These are phyloP conservation scores for Rynchops niger DNA, from an alignment of 2,113 vertebrate genomes.

Conservation along the genomic window DNA sequence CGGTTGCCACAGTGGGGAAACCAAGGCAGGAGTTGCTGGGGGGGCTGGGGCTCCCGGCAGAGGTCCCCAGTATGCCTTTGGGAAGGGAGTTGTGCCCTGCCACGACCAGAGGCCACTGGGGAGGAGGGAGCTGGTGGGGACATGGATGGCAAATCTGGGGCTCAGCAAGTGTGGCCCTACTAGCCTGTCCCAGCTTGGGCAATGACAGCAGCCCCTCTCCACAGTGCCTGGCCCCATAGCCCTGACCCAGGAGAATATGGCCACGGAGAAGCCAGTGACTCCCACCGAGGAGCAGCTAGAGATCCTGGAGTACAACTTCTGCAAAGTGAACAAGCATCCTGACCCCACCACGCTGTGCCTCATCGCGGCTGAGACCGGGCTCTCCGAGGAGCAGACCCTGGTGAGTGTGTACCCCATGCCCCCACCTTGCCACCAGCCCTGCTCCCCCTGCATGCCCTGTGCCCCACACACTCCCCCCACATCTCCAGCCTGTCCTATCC, in stretches of 20 bases:
- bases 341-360: conserved; percentile 77
- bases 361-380: conserved; percentile 75
- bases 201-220: not conserved
- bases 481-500: not conserved
- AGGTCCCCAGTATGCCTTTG: not conserved
- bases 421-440: not conserved
- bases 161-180: not conserved
- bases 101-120: rapidly evolving
- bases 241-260: conserved; percentile 45
- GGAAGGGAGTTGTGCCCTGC: not conserved
- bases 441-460: not conserved
- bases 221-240: not conserved
- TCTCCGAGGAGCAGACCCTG: conserved; percentile 76
- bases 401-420: conserved; percentile 41
- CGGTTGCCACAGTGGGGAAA: not conserved
- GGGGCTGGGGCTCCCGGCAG: not conserved
- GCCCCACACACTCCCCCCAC: not conserved
- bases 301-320: conserved; percentile 79
- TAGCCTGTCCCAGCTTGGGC: not conserved
- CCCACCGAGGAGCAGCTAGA: conserved; percentile 78
- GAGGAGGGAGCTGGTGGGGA: not conserved
- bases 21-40: not conserved
- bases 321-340: conserved; percentile 77
- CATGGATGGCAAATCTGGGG: not conserved
- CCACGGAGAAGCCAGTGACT: conserved; percentile 43